These are phyloP conservation scores for Paratilapia polleni DNA, from an alignment of 2,113 vertebrate species.

Conservation along the genomic window DNA sequence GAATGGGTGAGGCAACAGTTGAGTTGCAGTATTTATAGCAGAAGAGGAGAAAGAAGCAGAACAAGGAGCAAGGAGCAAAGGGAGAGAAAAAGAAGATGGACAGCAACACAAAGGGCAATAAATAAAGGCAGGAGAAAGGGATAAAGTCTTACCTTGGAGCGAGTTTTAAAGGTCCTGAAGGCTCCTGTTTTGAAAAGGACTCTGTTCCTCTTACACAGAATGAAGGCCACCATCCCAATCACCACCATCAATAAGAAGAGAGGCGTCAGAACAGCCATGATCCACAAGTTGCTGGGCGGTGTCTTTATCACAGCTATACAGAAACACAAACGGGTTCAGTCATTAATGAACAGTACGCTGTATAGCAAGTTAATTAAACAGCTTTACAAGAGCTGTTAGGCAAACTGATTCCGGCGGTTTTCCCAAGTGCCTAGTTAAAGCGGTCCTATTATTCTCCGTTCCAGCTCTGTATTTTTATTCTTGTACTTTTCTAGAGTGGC, in stretches of 20 bases:
- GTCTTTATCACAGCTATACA: conserved; percentile 92
- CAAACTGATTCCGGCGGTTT: neutral
- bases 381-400: neutral
- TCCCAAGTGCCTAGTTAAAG: neutral
- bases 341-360: neutral
- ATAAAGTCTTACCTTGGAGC: conserved; percentile 86
- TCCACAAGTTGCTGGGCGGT: conserved; percentile 94
- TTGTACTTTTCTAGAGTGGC: too few relatives aligned
- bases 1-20: neutral
- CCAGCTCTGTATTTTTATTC: neutral
- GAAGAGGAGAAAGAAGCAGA: neutral
- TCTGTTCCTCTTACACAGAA: conserved; percentile 95
- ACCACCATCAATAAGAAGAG: conserved; percentile 91
- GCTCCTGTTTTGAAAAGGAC: conserved; percentile 93
- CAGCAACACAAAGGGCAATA: neutral
- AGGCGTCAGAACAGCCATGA: conserved; percentile 93
- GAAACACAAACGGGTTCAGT: conserved; percentile 6
- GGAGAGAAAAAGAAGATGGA: neutral
- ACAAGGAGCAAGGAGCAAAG: neutral
- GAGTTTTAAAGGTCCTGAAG: conserved; percentile 90
- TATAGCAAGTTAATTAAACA: neutral
- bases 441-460: neutral
- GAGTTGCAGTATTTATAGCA: neutral
- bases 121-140: neutral
- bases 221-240: conserved; percentile 92